phyloP scores from a whole-genome alignment of 1,140 invertebrate species.

The Bactericera cockerelli region DNA sequence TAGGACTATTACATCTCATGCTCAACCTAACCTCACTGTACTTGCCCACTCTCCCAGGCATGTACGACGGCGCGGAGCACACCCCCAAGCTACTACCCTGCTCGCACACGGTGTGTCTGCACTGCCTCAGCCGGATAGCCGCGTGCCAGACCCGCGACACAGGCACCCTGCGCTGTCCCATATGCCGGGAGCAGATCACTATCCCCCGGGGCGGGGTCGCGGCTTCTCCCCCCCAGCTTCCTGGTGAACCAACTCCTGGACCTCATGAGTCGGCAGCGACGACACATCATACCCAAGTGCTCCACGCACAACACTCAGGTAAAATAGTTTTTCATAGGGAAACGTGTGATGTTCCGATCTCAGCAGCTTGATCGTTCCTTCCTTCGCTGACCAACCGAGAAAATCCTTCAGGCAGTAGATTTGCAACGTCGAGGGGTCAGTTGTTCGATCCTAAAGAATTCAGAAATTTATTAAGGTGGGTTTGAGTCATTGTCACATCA shows the following conservation, averaged over 20 bases:
- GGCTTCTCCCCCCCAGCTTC: constrained; percentile 80
- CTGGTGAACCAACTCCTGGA: constrained; percentile 88
- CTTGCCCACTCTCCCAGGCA: constrained; percentile 33
- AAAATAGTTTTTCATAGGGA: too few relatives aligned
- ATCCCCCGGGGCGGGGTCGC: constrained; percentile 77
- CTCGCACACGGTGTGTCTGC: constrained; percentile 84
- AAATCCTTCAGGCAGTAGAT: too few relatives aligned
- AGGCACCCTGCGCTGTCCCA: constrained; percentile 79
- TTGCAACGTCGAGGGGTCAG: too few relatives aligned
- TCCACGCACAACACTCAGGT: constrained; percentile 37
- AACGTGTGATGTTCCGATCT: too few relatives aligned
- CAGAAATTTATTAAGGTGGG: too few relatives aligned
- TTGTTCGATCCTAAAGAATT: too few relatives aligned
- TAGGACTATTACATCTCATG: too few relatives aligned
- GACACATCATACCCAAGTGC: constrained; percentile 89
- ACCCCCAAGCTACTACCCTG: constrained; percentile 86
- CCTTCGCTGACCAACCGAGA: too few relatives aligned
- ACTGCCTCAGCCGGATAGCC: constrained; percentile 70
- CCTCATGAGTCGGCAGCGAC: constrained; percentile 74
- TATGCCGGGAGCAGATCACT: constrained; percentile 81
- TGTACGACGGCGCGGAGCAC: constrained; percentile 78
- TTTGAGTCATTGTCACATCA: too few relatives aligned
- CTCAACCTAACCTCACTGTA: too few relatives aligned
- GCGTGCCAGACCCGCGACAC: constrained; percentile 58
- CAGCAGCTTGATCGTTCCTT: too few relatives aligned